Conservation (phyloP, 2,888 invertebrate genomes). For the Epirrhoe tristata region DNA sequence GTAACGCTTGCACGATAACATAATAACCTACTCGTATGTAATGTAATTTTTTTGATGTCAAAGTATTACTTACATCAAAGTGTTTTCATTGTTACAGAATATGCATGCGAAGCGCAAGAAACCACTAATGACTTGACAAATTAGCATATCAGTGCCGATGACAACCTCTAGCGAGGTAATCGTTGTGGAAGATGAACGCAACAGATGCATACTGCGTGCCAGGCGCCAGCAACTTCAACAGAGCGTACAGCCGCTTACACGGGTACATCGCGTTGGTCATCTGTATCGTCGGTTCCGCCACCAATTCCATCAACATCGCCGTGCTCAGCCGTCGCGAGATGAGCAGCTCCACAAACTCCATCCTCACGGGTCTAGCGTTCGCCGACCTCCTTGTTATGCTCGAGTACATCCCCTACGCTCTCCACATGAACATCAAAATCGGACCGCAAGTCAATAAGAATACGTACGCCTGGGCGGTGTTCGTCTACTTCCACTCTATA, state of each 20-base stretch:
- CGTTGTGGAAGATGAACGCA: constrained; percentile 68
- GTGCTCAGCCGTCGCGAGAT: constrained; percentile 96
- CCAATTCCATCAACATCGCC: constrained; percentile 96
- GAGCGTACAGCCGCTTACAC: constrained; percentile 90
- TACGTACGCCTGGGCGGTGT: constrained; percentile 91
- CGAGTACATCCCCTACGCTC: constrained; percentile 96
- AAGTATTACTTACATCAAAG: neutral
- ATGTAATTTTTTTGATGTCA: neutral
- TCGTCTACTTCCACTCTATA: constrained; percentile 95
- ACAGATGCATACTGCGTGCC: constrained; percentile 83
- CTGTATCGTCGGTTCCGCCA: constrained; percentile 95
- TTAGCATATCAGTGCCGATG: constrained; percentile 54
- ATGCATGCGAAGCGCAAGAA: constrained; percentile 45
- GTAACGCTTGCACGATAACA: neutral
- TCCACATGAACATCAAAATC: constrained; percentile 90
- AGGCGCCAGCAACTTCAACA: constrained; percentile 86
- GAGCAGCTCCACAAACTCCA: constrained; percentile 96
- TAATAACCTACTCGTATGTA: too few species aligned
- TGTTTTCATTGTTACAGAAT: constrained; percentile 58
- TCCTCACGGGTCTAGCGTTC: constrained; percentile 95
- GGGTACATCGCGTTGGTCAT: constrained; percentile 94
- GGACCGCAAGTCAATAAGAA: constrained; percentile 81
- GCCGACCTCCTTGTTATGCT: constrained; percentile 98
- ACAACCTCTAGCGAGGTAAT: constrained; percentile 47
- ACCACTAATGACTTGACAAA: constrained; percentile 13